These are phyloP conservation scores for Tetramorium parvispinum DNA, from an alignment of 1,140 invertebrate genomes.

Conservation along the genomic window DNA sequence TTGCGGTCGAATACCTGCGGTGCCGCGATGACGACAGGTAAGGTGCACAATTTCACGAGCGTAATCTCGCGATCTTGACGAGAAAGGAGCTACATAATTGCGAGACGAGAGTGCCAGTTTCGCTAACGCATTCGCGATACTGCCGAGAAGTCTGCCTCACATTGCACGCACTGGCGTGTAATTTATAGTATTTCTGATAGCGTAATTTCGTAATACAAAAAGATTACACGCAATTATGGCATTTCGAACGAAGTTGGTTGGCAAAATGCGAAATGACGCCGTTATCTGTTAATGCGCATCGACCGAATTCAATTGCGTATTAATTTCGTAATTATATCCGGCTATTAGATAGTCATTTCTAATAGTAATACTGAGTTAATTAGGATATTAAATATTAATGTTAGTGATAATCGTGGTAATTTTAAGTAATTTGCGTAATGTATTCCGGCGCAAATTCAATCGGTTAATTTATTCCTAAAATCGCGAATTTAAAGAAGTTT, in stretches of 20 bases:
- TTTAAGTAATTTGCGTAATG: conserved; percentile 45
- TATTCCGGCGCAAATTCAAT: neutral
- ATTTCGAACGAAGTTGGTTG: neutral
- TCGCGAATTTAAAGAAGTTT: neutral
- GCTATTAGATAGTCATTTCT: conserved; percentile 45
- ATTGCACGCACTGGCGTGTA: neutral
- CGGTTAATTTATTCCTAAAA: neutral
- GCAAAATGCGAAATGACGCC: conserved; percentile 5
- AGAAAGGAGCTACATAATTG: neutral
- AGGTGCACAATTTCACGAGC: no score
- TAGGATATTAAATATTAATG: conserved; percentile 36
- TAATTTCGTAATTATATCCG: conserved; percentile 51
- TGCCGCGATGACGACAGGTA: neutral
- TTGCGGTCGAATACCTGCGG: neutral
- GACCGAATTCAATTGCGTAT: conserved; percentile 35
- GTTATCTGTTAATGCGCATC: conserved; percentile 30
- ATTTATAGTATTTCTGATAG: neutral
- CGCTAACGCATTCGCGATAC: neutral
- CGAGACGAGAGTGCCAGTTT: neutral
- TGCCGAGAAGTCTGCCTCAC: neutral
- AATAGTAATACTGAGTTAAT: conserved; percentile 52
- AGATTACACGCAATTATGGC: neutral
- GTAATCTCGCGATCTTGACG: neutral
- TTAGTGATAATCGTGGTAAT: neutral
- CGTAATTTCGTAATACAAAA: neutral